Percentiles rank a stretch among this genome's conserved stretches.
These are phyloP conservation scores for Myathropa florea DNA, from an alignment of 2,888 invertebrate species.

Conservation along the genomic window DNA sequence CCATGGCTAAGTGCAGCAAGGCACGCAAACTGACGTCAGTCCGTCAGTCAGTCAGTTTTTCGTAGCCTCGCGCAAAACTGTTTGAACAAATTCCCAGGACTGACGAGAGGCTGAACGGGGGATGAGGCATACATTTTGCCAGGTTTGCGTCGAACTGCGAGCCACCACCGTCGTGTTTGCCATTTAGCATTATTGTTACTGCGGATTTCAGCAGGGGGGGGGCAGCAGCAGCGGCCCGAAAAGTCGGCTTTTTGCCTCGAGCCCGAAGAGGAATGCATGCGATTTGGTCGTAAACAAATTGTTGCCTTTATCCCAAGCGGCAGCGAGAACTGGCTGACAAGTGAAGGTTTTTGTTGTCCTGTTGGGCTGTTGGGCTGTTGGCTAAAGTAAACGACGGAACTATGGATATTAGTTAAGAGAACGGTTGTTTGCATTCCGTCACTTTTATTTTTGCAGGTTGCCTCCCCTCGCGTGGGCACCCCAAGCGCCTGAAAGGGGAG, in stretches of 20 bases:
- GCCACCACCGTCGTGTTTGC: conserved; percentile 35
- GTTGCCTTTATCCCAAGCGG: conserved; percentile 43
- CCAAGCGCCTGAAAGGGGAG: no score
- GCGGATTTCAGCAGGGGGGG: conserved; percentile 19
- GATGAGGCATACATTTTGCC: no score
- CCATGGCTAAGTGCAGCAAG: conserved; percentile 57
- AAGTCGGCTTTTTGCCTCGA: conserved; percentile 19
- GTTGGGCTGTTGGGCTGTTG: no score
- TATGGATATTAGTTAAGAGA: conserved; percentile 61
- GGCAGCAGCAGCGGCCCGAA: conserved; percentile 20
- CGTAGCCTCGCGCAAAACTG: conserved; percentile 5
- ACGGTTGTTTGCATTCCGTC: conserved; percentile 59
- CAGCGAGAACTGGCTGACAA: background rate
- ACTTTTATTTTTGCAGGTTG: conserved; percentile 51
- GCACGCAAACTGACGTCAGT: conserved; percentile 64
- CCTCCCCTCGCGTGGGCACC: background rate
- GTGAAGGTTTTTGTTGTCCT: background rate
- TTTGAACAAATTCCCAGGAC: conserved; percentile 11
- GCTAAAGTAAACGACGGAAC: conserved; percentile 51
- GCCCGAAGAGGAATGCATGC: conserved; percentile 53
- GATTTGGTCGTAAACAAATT: conserved; percentile 64
- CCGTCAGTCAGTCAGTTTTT: conserved; percentile 40
- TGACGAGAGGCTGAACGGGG: background rate
- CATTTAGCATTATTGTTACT: conserved; percentile 64
- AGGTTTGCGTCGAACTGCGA: no score